A percentile compares a stretch with the other conserved stretches of the same genome.
Evolutionary conservation across 2,888 invertebrate species (phyloP).

Genomic region (Scaptomyza parva): DNA sequence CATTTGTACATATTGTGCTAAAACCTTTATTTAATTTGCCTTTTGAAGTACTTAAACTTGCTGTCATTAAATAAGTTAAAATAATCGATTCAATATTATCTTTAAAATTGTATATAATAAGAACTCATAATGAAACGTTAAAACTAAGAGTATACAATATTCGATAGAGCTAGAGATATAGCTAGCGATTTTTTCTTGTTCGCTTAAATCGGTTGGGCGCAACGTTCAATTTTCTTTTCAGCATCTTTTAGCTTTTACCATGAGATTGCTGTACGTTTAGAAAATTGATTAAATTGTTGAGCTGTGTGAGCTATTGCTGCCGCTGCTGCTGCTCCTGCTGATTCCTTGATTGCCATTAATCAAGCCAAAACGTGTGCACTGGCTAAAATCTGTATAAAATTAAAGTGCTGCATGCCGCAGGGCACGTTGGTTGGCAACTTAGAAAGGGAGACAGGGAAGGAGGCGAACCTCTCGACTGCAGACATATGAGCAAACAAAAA

Average conservation of each 20-base stretch:
- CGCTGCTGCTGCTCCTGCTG: slow-evolving; percentile 56
- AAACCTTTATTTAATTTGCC: no score
- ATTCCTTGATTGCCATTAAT: slow-evolving; percentile 77
- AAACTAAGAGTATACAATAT: not conserved
- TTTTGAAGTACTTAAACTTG: no score
- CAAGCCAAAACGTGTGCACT: slow-evolving; percentile 64
- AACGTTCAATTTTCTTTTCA: slow-evolving; percentile 63
- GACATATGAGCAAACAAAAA: slow-evolving; percentile 72
- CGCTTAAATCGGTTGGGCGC: slow-evolving; percentile 52
- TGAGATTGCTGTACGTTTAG: slow-evolving; percentile 73
- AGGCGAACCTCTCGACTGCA: slow-evolving; percentile 48
- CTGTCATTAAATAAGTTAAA: no score
- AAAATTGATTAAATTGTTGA: slow-evolving; percentile 81
- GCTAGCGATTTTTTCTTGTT: not conserved
- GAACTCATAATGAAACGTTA: no score
- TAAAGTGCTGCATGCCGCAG: slow-evolving; percentile 32
- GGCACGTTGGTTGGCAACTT: not conserved
- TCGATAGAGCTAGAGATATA: not conserved
- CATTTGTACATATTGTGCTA: no score
- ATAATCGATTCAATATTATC: no score
- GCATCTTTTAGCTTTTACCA: slow-evolving; percentile 41
- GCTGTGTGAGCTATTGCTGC: slow-evolving; percentile 52
- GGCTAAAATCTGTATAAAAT: slow-evolving; percentile 44
- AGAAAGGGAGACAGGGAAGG: no score
- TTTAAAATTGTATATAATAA: no score